Conservation (phyloP, 2,113 vertebrate species). For the Emydocephalus ijimae region DNA sequence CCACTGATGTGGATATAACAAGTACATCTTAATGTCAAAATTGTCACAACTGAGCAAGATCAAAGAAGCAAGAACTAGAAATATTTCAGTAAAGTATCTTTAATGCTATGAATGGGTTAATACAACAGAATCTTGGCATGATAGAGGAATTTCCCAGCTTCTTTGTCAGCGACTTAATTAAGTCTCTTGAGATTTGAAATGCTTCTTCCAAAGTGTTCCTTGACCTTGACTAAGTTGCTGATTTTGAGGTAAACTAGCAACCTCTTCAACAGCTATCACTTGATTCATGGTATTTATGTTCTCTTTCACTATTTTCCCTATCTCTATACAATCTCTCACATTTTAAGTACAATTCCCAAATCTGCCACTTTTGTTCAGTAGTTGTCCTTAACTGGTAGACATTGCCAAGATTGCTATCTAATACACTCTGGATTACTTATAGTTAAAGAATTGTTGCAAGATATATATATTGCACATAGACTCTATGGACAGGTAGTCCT, state of each 20-base stretch:
- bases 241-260: background rate
- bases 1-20: background rate
- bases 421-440: background rate
- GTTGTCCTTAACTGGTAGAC: background rate
- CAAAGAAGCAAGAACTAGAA: background rate
- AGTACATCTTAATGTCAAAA: background rate
- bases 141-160: background rate
- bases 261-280: background rate
- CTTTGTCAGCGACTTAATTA: background rate
- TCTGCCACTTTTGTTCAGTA: background rate
- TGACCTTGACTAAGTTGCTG: background rate
- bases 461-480: background rate
- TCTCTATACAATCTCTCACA: background rate
- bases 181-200: background rate
- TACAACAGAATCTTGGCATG: background rate
- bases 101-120: background rate
- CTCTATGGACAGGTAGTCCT: background rate
- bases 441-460: background rate
- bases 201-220: background rate
- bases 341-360: background rate
- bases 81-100: background rate
- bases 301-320: background rate
- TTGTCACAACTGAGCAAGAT: background rate
- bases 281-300: background rate
- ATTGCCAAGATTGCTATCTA: background rate